phyloP scores from a whole-genome alignment of 1,140 invertebrate species.

The Trinorchestia longiramus region DNA sequence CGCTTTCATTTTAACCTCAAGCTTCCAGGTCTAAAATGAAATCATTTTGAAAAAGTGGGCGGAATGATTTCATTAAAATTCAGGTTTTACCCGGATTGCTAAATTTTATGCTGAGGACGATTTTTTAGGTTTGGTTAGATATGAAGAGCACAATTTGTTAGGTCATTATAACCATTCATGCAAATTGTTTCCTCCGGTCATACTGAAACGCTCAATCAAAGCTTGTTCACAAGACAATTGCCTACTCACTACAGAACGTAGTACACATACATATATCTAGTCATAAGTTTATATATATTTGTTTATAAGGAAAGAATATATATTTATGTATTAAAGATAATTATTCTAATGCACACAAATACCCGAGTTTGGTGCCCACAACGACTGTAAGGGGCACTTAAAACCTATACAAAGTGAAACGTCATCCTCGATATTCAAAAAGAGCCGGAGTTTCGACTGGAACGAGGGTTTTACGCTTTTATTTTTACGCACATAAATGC shows the following conservation, averaged over 20 bases:
- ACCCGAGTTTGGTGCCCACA: constrained; percentile 46
- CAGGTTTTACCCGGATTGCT: too few relatives aligned
- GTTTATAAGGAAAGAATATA: constrained; percentile 52
- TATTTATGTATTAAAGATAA: constrained; percentile 50
- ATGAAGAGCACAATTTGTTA: too few relatives aligned
- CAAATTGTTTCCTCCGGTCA: not conserved
- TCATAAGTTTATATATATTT: constrained; percentile 47
- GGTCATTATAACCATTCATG: not conserved
- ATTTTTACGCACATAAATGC: not conserved
- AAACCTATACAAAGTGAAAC: constrained; percentile 31
- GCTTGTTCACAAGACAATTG: not conserved
- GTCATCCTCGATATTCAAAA: not conserved
- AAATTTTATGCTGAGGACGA: too few relatives aligned
- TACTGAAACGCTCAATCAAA: not conserved
- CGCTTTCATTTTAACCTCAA: too few relatives aligned
- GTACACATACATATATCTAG: constrained; percentile 46
- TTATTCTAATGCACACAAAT: constrained; percentile 50
- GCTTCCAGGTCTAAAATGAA: too few relatives aligned
- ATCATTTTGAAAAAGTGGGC: too few relatives aligned
- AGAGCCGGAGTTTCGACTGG: not conserved
- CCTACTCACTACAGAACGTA: constrained; percentile 49
- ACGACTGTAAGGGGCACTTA: constrained; percentile 40
- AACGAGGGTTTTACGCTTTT: not conserved
- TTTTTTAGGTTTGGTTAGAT: too few relatives aligned
- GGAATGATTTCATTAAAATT: too few relatives aligned